Evolutionary conservation across 2,113 vertebrate genomes (phyloP), one percentile per base, ranked within the genome.

Genomic region (Propithecus coquereli): DNA sequence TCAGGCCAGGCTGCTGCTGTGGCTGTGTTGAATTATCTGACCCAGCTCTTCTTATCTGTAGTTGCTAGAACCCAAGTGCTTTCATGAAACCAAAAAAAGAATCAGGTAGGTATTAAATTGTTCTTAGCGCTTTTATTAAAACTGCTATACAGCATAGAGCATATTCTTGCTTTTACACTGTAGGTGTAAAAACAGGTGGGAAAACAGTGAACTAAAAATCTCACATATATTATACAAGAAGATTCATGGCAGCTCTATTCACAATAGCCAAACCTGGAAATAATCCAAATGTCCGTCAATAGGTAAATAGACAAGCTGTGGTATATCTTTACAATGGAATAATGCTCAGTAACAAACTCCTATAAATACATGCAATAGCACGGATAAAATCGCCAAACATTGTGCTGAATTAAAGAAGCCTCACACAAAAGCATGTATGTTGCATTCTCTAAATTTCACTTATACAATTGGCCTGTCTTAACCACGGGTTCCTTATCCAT

Each of bases 91-190:
- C 77, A 82, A 70, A 52, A 66, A 79, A 94, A 87, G 12, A 45
- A 68, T 77, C 50, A 59, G 32, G 18, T 65, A 70, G 50, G 54
- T 90, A 77, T 20, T 86, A 50, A 83, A 92, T 47, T 87, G 32
- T 89, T 86, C 76, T 83, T 92, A 87, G 45, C 27, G 66, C 40
- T 66, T 92, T 87, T 71, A 74, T 84, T 88, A 80, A 81, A 94
- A 59, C 22, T 52, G 34, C 43, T 8, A 6, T 32, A 22, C 17
- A 66, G 18, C 20, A 76, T 79, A 86, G 61, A 84, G 54, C 66
- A 82, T 87, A 92, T 66, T 83, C 76, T 84, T 91, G 63, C 30
- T 79, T 95, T 50, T 86, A 25, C 22, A 81, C 14, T 85, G n/a
- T 40, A 90, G 45, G 45, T 59, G 59, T 54, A 18, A 54, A 54